Evolutionary conservation across 1,140 invertebrate species (phyloP).

Genomic region (Drosophila fuyamai): DNA sequence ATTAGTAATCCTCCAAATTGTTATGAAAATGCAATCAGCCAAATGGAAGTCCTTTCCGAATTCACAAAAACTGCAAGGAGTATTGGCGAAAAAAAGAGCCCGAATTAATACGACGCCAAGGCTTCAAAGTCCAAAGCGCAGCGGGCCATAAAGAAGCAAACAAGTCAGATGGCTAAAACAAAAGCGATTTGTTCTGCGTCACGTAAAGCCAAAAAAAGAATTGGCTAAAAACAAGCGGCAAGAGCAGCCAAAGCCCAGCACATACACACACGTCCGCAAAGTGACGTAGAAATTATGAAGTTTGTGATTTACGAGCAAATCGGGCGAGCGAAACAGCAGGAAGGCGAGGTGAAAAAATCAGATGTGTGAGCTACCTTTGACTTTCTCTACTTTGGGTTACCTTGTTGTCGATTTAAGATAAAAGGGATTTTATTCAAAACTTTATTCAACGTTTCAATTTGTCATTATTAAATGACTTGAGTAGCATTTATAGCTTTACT

Average conservation of each 20-base stretch:
- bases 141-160: slow-evolving; percentile 64
- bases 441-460: too few species aligned
- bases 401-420: neutral
- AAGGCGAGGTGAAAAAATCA: slow-evolving; percentile 9
- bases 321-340: slow-evolving; percentile 20
- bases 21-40: slow-evolving; percentile 77
- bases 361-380: neutral
- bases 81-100: slow-evolving; percentile 5
- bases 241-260: slow-evolving; percentile 32
- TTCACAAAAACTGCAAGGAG: slow-evolving; percentile 11
- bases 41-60: slow-evolving; percentile 56
- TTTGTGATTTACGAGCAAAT: slow-evolving; percentile 75
- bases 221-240: slow-evolving; percentile 33
- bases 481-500: too few species aligned
- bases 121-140: slow-evolving; percentile 63
- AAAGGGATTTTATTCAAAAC: too few species aligned
- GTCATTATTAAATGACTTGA: too few species aligned
- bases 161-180: slow-evolving; percentile 39
- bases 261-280: slow-evolving; percentile 56
- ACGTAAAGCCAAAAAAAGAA: slow-evolving; percentile 60
- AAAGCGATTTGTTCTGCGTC: slow-evolving; percentile 67
- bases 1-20: slow-evolving; percentile 67
- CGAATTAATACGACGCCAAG: slow-evolving; percentile 42
- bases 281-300: slow-evolving; percentile 78
- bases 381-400: slow-evolving; percentile 1